These are phyloP conservation scores for Leptinotarsa undecemlineata DNA, from an alignment of 1,140 invertebrate genomes.

Conservation along the genomic window DNA sequence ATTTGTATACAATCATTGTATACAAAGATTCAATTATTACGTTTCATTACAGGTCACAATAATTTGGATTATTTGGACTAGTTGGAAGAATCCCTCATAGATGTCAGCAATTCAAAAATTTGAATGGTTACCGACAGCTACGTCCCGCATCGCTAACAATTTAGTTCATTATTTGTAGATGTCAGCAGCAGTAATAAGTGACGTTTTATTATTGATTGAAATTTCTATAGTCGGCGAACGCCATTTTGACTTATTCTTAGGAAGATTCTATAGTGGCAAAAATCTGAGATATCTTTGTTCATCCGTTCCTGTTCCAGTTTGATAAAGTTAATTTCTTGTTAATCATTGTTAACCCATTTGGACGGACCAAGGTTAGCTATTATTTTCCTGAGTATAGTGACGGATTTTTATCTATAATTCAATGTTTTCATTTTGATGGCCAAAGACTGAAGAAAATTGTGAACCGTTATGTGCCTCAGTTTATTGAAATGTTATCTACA, in stretches of 20 bases:
- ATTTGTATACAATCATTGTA: too few species aligned
- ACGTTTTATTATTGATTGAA: slow-evolving; percentile 68
- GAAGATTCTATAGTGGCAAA: slow-evolving; percentile 46
- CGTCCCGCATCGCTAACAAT: too few species aligned
- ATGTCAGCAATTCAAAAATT: too few species aligned
- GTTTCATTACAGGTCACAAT: too few species aligned
- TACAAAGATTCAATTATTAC: too few species aligned
- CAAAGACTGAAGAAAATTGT: slow-evolving; percentile 28
- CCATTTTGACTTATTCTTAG: slow-evolving; percentile 55
- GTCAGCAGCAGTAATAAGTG: slow-evolving; percentile 42
- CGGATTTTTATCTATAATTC: slow-evolving; percentile 45
- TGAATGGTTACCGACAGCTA: too few species aligned
- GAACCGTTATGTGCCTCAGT: slow-evolving; percentile 42
- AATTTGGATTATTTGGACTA: too few species aligned
- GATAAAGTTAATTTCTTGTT: slow-evolving; percentile 63
- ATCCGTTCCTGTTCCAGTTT: slow-evolving; percentile 60
- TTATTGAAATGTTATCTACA: slow-evolving; percentile 23
- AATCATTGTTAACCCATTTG: slow-evolving; percentile 68
- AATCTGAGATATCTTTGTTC: slow-evolving; percentile 59
- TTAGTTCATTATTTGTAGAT: slow-evolving; percentile 14
- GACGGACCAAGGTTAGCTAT: slow-evolving; percentile 66
- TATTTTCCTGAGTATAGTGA: slow-evolving; percentile 34
- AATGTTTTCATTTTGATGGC: slow-evolving; percentile 47
- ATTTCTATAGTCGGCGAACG: slow-evolving; percentile 54
- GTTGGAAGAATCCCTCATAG: too few species aligned